Percentiles rank a stretch among this genome's conserved stretches.
Evolutionary conservation across 2,888 invertebrate genomes (phyloP).

Genomic region (Acanthosepion esculentum): DNA sequence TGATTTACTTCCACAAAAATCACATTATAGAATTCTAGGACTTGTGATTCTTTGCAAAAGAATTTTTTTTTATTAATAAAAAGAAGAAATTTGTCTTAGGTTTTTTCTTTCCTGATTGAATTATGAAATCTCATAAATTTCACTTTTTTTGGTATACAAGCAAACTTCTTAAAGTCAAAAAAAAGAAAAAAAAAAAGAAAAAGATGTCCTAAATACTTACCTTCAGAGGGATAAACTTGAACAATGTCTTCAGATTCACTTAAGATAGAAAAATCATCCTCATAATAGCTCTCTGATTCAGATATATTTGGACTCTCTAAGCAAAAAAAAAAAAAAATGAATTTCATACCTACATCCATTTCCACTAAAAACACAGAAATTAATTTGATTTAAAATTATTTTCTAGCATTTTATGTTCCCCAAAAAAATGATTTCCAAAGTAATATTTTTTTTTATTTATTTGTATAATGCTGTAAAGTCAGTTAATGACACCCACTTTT

Average conservation of each 20-base stretch:
- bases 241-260: neutral
- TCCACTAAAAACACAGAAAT: neutral
- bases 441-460: neutral
- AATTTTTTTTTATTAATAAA: too few relatives aligned
- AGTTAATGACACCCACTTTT: neutral
- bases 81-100: too few relatives aligned
- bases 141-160: too few relatives aligned
- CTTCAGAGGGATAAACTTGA: conserved; percentile 20
- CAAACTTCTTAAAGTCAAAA: too few relatives aligned
- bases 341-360: too few relatives aligned
- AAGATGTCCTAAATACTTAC: neutral
- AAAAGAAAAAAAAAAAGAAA: too few relatives aligned
- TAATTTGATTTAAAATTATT: neutral
- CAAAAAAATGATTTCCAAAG: too few relatives aligned
- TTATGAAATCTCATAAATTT: too few relatives aligned
- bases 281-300: neutral
- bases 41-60: too few relatives aligned
- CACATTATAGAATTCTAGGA: too few relatives aligned
- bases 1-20: too few relatives aligned
- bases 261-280: neutral
- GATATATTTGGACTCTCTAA: neutral
- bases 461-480: neutral
- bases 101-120: too few relatives aligned
- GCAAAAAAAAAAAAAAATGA: neutral
- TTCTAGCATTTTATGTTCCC: neutral